These are phyloP conservation scores for Rhinoptilus africanus DNA, from an alignment of 2,113 vertebrate genomes.

Conservation along the genomic window DNA sequence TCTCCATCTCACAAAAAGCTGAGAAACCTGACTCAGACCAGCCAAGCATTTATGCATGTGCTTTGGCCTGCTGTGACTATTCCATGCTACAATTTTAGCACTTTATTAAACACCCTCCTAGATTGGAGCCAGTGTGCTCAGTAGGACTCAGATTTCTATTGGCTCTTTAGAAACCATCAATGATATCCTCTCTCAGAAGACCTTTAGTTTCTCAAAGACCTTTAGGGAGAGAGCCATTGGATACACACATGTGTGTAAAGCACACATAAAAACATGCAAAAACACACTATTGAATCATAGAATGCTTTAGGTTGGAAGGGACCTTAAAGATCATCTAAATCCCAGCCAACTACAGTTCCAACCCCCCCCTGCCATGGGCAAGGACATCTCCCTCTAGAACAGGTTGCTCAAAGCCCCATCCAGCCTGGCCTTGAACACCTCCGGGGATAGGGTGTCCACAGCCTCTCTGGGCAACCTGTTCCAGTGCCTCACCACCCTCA, in stretches of 20 bases:
- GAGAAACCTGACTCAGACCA: not conserved
- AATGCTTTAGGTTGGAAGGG: not conserved
- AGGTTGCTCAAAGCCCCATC: not conserved
- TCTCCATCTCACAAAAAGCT: not conserved
- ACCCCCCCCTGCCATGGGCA: not conserved
- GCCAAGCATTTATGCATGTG: not conserved
- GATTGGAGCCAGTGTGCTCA: accelerated
- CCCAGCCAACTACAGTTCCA: not conserved
- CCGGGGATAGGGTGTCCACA: not conserved
- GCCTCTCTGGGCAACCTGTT: not conserved
- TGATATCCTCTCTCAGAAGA: not conserved
- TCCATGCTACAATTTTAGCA: not conserved
- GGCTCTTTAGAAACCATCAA: not conserved
- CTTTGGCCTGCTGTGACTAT: not conserved
- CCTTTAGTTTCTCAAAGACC: not conserved
- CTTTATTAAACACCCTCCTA: accelerated
- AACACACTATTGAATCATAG: not conserved
- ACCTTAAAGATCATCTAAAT: not conserved
- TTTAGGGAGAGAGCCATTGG: not conserved
- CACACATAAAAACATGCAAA: not conserved
- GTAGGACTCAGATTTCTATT: not conserved
- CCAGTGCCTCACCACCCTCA: not conserved
- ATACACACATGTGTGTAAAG: accelerated
- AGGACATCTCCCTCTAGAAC: not conserved
- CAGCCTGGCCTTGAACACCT: not conserved